These are phyloP conservation scores for Oscheius sp. DNA, from an alignment of 2,888 invertebrate genomes.

Conservation along the genomic window DNA sequence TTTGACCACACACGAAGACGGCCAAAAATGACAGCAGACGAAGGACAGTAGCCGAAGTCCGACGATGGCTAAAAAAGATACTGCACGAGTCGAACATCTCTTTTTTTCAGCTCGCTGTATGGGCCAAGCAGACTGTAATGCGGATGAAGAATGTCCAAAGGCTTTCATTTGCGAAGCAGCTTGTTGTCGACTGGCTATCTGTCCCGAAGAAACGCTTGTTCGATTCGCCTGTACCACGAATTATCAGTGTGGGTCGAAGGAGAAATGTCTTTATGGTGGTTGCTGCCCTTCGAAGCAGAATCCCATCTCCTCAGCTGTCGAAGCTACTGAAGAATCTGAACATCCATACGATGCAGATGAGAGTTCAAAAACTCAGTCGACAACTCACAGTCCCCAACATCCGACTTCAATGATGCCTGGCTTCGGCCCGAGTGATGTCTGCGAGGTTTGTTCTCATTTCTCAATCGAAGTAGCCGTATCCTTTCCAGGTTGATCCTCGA, in stretches of 20 bases:
- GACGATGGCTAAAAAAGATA: not conserved
- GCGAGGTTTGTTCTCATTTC: constrained; percentile 9
- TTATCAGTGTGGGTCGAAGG: constrained; percentile 53
- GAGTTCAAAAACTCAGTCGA: not conserved
- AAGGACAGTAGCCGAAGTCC: constrained; percentile 12
- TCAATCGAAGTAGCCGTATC: not conserved
- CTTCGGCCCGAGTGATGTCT: constrained; percentile 31
- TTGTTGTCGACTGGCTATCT: constrained; percentile 56
- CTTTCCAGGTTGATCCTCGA: constrained; percentile 42
- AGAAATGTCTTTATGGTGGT: constrained; percentile 56
- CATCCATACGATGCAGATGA: constrained; percentile 1
- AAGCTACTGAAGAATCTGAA: constrained; percentile 13
- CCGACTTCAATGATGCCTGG: constrained; percentile 29
- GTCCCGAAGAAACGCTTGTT: constrained; percentile 49
- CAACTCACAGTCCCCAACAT: not conserved
- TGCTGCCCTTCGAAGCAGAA: constrained; percentile 52
- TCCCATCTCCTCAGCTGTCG: constrained; percentile 23
- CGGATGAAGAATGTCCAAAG: constrained; percentile 55
- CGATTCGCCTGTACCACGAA: constrained; percentile 51
- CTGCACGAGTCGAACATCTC: not conserved
- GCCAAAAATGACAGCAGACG: constrained; percentile 39
- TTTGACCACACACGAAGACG: constrained; percentile 39
- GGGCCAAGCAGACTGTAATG: constrained; percentile 53
- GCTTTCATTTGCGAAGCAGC: constrained; percentile 52
- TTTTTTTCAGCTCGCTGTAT: constrained; percentile 33